Base-by-base conservation (phyloP, 1,140 invertebrate species). In the Ceratosolen solmsi region DNA sequence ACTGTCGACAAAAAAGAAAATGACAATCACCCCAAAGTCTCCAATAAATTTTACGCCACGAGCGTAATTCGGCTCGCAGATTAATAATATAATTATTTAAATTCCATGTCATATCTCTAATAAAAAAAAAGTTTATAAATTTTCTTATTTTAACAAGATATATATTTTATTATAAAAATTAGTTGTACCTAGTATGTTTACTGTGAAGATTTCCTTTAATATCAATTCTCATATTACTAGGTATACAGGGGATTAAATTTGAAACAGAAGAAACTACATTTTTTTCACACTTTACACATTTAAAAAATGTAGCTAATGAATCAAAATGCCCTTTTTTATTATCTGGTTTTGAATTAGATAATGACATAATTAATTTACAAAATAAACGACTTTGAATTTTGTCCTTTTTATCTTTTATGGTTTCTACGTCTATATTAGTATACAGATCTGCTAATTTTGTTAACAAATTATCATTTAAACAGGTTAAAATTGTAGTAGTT, bases 1-100 rank as follows among this genome's bases (percentile, higher is more conserved):
- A 97, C 0, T 93, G 93, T 49, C 93, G 93, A 85, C 96, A 97
- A 75, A 93, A 94, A 13, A 97, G 89, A 89, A 96, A 97, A 89
- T 97, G 96, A 82, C 95, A 95, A 86, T 96, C 94, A 0, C 96
- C 96, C 97, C 97, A 98, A 17, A 98, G 90, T 74, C 95, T 93
- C 97, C 97, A 99, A 90, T 98, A 98, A 0, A 98, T 96, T 87
- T 95, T 95, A 0, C 96, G 92, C 97, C 97, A 98, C 0, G 94
- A 95, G 83, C 96, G 95, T 51, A 97, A 91, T 84, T 96, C 94
- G 13, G 93, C 93, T 86, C 96, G 95, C 27, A 98, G 89, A 82
- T 94, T 93, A 15, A 94, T 87, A 13, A 98, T 94, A 86, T 96
- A 96, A 60, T 96, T 95, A 85, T 95, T 96, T 15, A 98, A 92